Conservation (phyloP, 2,113 vertebrate genomes). For the Pseudorhombus dupliciocellatus region DNA sequence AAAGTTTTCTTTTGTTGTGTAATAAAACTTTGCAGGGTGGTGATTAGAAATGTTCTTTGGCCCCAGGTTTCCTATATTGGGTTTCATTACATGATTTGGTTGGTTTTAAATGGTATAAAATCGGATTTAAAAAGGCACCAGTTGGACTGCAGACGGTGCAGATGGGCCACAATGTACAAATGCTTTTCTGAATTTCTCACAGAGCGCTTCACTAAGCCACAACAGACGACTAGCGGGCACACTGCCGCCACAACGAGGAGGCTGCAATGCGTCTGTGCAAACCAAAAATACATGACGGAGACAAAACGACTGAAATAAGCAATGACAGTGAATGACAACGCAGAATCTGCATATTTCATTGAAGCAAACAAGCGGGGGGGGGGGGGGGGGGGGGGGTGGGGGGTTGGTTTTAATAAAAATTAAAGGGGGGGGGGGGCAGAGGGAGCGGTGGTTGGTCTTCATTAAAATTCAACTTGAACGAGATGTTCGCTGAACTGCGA, state of each 20-base stretch:
- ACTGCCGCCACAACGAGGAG: neutral
- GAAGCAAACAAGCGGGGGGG: neutral
- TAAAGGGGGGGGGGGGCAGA: neutral
- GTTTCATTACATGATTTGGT: neutral
- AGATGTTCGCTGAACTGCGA: constrained; percentile 3
- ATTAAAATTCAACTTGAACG: constrained; percentile 9
- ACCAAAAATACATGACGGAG: constrained; percentile 1
- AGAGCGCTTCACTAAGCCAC: constrained; percentile 13
- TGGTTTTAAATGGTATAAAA: neutral
- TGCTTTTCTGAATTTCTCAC: neutral
- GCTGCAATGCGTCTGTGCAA: neutral
- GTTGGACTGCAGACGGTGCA: neutral
- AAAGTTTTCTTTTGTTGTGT: too few relatives aligned
- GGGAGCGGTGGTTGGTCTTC: neutral
- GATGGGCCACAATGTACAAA: neutral
- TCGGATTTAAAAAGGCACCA: neutral
- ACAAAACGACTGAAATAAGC: neutral
- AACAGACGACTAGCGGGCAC: constrained; percentile 4
- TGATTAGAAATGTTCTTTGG: too few relatives aligned
- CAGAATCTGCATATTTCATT: constrained; percentile 1
- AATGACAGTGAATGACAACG: neutral
- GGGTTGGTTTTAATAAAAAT: constrained; percentile 12
- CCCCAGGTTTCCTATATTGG: too few relatives aligned
- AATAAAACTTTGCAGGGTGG: too few relatives aligned
- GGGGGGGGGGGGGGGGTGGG: neutral